These are phyloP conservation scores for Psilopogon haemacephalus DNA, from an alignment of 2,113 vertebrate genomes.

Conservation along the genomic window DNA sequence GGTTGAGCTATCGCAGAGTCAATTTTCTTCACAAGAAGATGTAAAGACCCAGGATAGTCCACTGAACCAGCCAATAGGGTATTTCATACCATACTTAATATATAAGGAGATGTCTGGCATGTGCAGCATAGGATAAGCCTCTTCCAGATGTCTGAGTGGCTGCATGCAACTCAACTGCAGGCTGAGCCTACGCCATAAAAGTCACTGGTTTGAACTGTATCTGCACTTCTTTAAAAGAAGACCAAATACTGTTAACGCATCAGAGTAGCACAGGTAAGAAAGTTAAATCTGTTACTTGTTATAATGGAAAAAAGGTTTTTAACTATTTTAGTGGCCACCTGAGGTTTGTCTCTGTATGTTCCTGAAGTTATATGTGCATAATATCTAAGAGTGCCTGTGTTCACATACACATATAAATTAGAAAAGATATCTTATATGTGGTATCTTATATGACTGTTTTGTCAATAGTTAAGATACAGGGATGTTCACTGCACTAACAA, in stretches of 20 bases:
- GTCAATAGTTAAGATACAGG: rapidly evolving
- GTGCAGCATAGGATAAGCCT: too few species aligned
- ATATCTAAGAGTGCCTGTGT: neutral
- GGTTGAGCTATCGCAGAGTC: too few species aligned
- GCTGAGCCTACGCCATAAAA: neutral
- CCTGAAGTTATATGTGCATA: neutral
- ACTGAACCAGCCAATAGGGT: too few species aligned
- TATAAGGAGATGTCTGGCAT: too few species aligned
- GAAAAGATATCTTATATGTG: neutral
- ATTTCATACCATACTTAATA: too few species aligned
- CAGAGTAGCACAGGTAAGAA: neutral
- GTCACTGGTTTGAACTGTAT: neutral
- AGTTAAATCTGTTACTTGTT: neutral
- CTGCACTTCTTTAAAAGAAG: neutral
- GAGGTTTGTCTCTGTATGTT: neutral
- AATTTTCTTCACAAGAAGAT: too few species aligned
- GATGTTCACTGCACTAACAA: neutral
- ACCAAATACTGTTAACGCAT: neutral
- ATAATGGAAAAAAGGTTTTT: neutral
- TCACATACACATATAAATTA: neutral
- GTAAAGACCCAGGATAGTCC: too few species aligned
- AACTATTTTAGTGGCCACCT: neutral
- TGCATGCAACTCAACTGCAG: too few species aligned
- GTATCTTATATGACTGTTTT: neutral
- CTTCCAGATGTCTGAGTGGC: too few species aligned